Evolutionary conservation across 2,113 vertebrate species (phyloP).

Genomic region (Globicephala melas): DNA sequence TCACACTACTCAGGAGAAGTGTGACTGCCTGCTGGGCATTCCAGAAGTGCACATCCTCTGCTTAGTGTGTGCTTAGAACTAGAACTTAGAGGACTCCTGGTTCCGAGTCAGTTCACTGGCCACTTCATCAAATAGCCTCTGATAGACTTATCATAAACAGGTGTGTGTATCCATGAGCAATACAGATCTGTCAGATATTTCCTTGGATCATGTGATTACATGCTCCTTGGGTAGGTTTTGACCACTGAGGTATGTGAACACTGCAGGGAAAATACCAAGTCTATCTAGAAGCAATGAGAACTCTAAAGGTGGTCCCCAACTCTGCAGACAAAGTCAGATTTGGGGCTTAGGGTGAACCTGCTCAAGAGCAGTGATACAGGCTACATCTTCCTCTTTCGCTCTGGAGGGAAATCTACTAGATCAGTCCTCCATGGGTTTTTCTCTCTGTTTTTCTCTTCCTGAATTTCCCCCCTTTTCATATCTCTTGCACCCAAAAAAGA

Average conservation of each 20-base stretch:
- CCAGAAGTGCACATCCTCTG: background rate
- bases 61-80: background rate
- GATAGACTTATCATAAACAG: background rate
- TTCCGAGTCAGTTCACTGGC: background rate
- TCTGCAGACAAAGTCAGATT: background rate
- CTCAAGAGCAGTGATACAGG: background rate
- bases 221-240: background rate
- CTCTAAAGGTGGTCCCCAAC: background rate
- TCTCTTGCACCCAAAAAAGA: background rate
- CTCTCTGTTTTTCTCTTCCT: background rate
- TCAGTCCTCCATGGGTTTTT: background rate
- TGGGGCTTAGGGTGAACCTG: background rate
- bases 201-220: background rate
- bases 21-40: background rate
- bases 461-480: background rate
- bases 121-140: background rate
- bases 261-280: background rate
- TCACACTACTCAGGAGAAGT: background rate
- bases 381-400: background rate
- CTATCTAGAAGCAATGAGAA: constrained; percentile 1
- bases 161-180: background rate
- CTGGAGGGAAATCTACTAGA: background rate
- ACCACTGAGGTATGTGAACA: background rate
- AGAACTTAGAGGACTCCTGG: background rate
- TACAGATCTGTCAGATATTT: background rate